Evolutionary conservation across 1,140 invertebrate species (phyloP), one percentile per base, ranked within the genome.

Genomic region (Calycopis cecrops): DNA sequence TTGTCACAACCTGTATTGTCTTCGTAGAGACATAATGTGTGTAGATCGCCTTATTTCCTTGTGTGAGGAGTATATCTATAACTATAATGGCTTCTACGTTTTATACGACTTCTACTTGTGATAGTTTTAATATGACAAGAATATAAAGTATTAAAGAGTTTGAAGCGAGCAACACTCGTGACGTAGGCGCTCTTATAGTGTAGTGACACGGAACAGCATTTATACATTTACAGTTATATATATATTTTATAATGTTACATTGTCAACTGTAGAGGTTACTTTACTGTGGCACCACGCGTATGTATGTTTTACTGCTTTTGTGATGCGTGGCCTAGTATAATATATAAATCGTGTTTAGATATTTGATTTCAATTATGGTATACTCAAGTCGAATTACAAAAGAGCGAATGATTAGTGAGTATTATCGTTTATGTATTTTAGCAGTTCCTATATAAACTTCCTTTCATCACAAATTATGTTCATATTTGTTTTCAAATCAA

Each of bases 221-320:
- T 71, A 71, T 71, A 61, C 56, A 47, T 54, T 64, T 68, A 65
- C 58, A 60, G 59, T 66, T 62, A 60, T 65, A 69, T 63, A 65
- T 59, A 64, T 69, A 67, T 44, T 17, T 44, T 16, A 12, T 44
- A 65, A 59, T 69, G 60, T 69, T 69, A 65, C 59, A 64, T 52
- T 63, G 62, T 67, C 63, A 47, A 59, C 57, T 59, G 52, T 57
- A 63, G 59, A 63, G 56, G 59, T 60, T 63, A 62, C 59, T 62
- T 56, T 60, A 56, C 54, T 63, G 47, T 52, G 49, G 12, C 44
- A 59, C 57, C 53, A 40, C 52, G 57, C 54, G 42, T 59, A 44
- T 56, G 48, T 48, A 50, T 49, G 33, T 49, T 28, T 14, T 50
- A 28, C 35, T 50, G 48, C 48, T 49, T 34, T 50, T 16, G 8